Conservation (phyloP, 2,113 vertebrate genomes). For the Loxodonta africana region DNA sequence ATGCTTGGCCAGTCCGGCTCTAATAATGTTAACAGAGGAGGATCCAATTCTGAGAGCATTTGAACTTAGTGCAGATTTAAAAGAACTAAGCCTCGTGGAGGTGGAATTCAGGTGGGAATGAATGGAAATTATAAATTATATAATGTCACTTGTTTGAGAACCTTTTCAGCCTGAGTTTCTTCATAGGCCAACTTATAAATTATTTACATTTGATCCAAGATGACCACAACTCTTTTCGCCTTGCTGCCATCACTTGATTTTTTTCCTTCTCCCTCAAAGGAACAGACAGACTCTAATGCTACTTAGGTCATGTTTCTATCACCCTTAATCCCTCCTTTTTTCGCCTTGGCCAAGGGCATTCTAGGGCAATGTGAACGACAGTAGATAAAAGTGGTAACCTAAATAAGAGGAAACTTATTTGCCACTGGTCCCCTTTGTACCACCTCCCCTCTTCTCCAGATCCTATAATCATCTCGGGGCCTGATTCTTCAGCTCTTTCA, state of each 20-base stretch:
- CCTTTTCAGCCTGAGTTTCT: slow-evolving; percentile 41
- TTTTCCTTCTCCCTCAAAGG: slow-evolving; percentile 4
- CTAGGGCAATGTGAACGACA: not conserved
- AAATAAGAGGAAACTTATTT: not conserved
- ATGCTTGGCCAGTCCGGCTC: slow-evolving; percentile 97
- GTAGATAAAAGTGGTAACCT: not conserved
- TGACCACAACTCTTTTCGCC: not conserved
- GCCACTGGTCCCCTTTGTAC: not conserved
- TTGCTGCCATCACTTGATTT: slow-evolving; percentile 34
- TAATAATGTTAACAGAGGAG: slow-evolving; percentile 99
- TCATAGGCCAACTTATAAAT: slow-evolving; percentile 34
- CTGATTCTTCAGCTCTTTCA: slow-evolving; percentile 3
- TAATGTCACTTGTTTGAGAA: not conserved
- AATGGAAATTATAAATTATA: slow-evolving; percentile 50
- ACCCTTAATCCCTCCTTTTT: not conserved
- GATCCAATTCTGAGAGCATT: slow-evolving; percentile 98
- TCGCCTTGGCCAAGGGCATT: not conserved
- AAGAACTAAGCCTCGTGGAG: slow-evolving; percentile 98
- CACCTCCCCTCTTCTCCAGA: not conserved
- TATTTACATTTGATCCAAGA: slow-evolving; percentile 33
- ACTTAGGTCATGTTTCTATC: not conserved
- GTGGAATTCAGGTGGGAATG: slow-evolving; percentile 97
- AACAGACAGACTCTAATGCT: not conserved
- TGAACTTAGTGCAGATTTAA: slow-evolving; percentile 97
- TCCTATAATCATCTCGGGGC: not conserved